Conservation (phyloP, 1,140 invertebrate species). For the Colletes gigas region DNA sequence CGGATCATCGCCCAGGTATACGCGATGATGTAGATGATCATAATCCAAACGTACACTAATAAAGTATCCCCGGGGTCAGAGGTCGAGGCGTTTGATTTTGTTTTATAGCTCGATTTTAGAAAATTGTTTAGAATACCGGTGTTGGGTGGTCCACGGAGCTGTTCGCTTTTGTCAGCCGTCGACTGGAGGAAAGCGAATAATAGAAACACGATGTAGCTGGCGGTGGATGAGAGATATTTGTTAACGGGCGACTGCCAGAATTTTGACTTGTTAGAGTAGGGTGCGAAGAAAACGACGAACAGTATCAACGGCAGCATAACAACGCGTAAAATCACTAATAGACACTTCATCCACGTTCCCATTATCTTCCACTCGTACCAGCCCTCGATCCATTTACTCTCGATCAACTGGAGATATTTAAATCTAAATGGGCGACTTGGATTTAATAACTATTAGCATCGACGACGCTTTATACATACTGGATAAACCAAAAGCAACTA, state of each 20-base stretch:
- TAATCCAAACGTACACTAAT: constrained; percentile 77
- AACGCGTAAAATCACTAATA: constrained; percentile 75
- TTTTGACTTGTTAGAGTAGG: constrained; percentile 74
- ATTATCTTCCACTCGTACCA: constrained; percentile 82
- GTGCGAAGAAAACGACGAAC: constrained; percentile 76
- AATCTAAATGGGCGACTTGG: neutral
- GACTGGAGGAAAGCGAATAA: constrained; percentile 83
- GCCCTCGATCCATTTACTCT: constrained; percentile 81
- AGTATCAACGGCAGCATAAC: constrained; percentile 79
- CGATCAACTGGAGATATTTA: constrained; percentile 37
- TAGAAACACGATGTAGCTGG: constrained; percentile 85
- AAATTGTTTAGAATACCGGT: constrained; percentile 68
- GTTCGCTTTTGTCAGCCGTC: constrained; percentile 81
- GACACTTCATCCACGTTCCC: constrained; percentile 67
- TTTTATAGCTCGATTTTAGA: neutral
- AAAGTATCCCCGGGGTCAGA: constrained; percentile 20
- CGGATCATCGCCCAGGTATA: constrained; percentile 79
- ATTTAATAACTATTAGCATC: constrained; percentile 1
- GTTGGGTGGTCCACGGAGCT: constrained; percentile 81
- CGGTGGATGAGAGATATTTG: constrained; percentile 83
- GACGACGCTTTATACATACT: neutral
- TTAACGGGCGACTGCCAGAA: constrained; percentile 82
- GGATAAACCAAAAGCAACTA: too few relatives aligned
- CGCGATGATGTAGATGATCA: constrained; percentile 78
- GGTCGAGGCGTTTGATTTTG: neutral